phyloP scores from a whole-genome alignment of 2,113 vertebrate genomes.

The Amblyornis subalaris region DNA sequence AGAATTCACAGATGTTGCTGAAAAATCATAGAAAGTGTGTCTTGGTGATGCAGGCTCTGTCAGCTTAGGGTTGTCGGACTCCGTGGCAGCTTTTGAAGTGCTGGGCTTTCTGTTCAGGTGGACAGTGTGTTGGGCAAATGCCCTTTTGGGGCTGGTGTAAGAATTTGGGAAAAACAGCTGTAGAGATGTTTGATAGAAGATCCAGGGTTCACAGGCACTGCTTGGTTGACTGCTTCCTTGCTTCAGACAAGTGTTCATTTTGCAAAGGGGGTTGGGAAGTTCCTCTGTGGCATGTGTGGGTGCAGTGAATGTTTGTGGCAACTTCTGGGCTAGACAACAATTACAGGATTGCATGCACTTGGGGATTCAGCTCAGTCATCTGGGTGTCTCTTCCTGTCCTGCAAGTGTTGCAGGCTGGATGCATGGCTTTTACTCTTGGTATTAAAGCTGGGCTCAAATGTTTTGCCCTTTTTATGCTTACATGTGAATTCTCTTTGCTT shows the following conservation, averaged over 20 bases:
- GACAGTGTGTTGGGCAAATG: not conserved
- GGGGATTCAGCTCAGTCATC: not conserved
- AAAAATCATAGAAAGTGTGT: not conserved
- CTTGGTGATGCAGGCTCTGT: not conserved
- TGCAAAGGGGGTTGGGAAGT: fast-evolving
- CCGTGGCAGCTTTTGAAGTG: not conserved
- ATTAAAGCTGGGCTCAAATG: not conserved
- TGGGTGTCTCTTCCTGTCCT: not conserved
- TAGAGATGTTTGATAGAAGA: not conserved
- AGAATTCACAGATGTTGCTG: not conserved
- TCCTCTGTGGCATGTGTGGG: not conserved
- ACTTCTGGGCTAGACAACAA: not conserved
- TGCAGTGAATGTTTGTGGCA: not conserved
- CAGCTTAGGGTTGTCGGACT: not conserved
- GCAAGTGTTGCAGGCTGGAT: not conserved
- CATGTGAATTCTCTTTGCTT: not conserved
- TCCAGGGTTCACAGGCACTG: not conserved
- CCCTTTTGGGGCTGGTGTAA: not conserved
- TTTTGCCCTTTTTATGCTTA: not conserved
- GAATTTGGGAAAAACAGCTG: not conserved
- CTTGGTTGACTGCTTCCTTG: not conserved
- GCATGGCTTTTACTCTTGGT: not conserved
- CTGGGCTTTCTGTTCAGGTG: not conserved
- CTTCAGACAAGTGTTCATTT: fast-evolving
- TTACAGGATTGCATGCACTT: not conserved